Conservation (phyloP, 1,140 invertebrate species). For the Drosophila sproati region DNA sequence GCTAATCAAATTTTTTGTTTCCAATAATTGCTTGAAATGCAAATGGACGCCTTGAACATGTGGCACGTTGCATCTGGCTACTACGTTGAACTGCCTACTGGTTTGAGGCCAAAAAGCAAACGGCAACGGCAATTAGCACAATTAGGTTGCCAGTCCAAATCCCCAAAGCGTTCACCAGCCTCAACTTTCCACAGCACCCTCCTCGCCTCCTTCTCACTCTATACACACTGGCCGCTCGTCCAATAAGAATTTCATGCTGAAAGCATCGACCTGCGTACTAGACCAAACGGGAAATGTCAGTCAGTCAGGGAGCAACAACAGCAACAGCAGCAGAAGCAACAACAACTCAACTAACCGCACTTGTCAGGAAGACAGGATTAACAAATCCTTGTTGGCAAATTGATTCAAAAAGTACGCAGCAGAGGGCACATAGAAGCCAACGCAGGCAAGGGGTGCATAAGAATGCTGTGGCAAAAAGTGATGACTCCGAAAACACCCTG, state of each 20-base stretch:
- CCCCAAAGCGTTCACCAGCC: slow-evolving; percentile 70
- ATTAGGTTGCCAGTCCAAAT: slow-evolving; percentile 84
- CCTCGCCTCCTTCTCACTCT: not conserved
- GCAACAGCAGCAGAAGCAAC: slow-evolving; percentile 59
- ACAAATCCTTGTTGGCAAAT: slow-evolving; percentile 83
- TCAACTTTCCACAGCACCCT: slow-evolving; percentile 36
- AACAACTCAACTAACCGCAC: slow-evolving; percentile 83
- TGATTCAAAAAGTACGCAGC: slow-evolving; percentile 82
- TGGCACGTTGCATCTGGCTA: slow-evolving; percentile 26
- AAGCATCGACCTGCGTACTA: slow-evolving; percentile 61
- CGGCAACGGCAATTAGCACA: slow-evolving; percentile 77
- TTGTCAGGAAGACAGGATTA: slow-evolving; percentile 84
- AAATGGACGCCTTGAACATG: slow-evolving; percentile 66
- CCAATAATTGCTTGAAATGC: slow-evolving; percentile 82
- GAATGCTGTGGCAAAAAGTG: not conserved
- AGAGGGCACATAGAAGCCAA: slow-evolving; percentile 32
- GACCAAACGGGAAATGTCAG: slow-evolving; percentile 75
- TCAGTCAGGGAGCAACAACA: slow-evolving; percentile 32
- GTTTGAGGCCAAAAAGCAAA: slow-evolving; percentile 40
- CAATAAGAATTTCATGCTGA: slow-evolving; percentile 81
- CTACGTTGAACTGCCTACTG: not conserved
- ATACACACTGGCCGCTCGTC: slow-evolving; percentile 7
- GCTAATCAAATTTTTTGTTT: slow-evolving; percentile 75
- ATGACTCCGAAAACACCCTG: slow-evolving; percentile 19
- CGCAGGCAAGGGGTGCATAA: slow-evolving; percentile 19